Base-by-base conservation (phyloP, 2,113 vertebrate genomes). In the Vidua chalybeata region DNA sequence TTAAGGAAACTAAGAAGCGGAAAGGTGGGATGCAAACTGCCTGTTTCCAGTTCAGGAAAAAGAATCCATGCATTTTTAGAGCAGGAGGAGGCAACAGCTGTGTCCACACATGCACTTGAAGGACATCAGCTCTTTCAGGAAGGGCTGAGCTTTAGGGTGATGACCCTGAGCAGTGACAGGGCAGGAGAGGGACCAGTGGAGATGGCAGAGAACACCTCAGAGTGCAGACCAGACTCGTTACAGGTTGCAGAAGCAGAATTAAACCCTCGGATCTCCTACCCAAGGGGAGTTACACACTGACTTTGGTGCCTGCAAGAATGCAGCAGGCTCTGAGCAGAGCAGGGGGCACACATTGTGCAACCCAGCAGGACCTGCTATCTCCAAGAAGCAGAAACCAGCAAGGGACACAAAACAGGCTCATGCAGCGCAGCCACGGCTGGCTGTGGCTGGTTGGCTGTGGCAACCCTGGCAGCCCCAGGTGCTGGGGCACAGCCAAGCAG, bases 401-500 rank as follows among this genome's bases (percentile, higher is more conserved):
- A 24, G 2, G 31, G 55, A 71, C 71, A 72, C 37, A 15, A 10
- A 75, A 10, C 49, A 83, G 83, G 51, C 71, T 90, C 20, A 15
- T 2, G 46, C 79, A 58, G 75, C 4, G 28, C 72, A 2, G 4
- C 24, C 79, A 23, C 0, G 37, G 87, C 68, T 56, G 92, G 66
- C 67, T 68, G 52, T 10, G 5, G 15, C 49, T 27, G 55, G 13
- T 13, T n/a, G 56, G 21, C 55, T n/a, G 21, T 58, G 55, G 21
- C 55, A n/a, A n/a, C 55, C 55, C n/a, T 9, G 67, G 91, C 91
- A 94, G 46, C 55, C 45, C 35, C 41, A 3, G 28, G 26, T 62
- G 64, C 52, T 94, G 91, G 87, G 62, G 63, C 2, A 3, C 67
- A 41, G 85, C 86, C 93, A 84, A 89, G 49, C 79, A 76, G 88